phyloP scores from a whole-genome alignment of 2,888 invertebrate genomes.

The Tetranychus piercei region DNA sequence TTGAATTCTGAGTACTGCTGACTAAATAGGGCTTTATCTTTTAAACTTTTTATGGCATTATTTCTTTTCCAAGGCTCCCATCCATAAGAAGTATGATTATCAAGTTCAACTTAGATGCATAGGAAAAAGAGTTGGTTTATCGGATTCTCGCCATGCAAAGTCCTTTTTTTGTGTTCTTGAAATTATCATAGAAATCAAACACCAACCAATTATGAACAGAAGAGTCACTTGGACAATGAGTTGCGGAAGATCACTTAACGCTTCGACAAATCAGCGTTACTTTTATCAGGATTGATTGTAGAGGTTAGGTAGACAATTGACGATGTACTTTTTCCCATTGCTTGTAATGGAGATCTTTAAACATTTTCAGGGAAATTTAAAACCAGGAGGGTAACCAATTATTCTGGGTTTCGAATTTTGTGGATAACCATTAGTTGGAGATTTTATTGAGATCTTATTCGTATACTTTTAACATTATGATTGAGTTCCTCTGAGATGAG shows the following conservation, averaged over 20 bases:
- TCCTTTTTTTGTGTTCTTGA: conserved; percentile 31
- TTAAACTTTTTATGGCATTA: conserved; percentile 68
- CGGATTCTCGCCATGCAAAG: conserved; percentile 51
- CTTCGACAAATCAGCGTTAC: conserved; percentile 95
- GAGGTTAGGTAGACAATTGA: conserved; percentile 50
- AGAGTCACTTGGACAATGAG: conserved; percentile 80
- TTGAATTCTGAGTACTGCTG: conserved; percentile 97
- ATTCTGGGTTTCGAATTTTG: conserved; percentile 96
- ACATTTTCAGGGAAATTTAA: conserved; percentile 46
- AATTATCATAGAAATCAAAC: conserved; percentile 55
- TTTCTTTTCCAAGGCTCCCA: conserved; percentile 41
- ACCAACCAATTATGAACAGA: conserved; percentile 93
- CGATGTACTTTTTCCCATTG: not conserved
- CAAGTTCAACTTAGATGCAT: not conserved
- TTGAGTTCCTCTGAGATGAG: conserved; percentile 89
- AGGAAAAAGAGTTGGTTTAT: conserved; percentile 53
- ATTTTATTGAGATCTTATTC: conserved; percentile 62
- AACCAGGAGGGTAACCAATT: conserved; percentile 98
- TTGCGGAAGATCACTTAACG: conserved; percentile 89
- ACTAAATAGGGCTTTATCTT: conserved; percentile 68
- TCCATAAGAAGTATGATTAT: conserved; percentile 50
- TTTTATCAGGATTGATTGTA: conserved; percentile 97
- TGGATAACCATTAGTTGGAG: conserved; percentile 90
- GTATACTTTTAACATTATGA: conserved; percentile 68
- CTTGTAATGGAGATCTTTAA: not conserved